Evolutionary conservation across 2,113 vertebrate species (phyloP), one percentile per base, ranked within the genome.

Genomic region (Festucalex cinctus): DNA sequence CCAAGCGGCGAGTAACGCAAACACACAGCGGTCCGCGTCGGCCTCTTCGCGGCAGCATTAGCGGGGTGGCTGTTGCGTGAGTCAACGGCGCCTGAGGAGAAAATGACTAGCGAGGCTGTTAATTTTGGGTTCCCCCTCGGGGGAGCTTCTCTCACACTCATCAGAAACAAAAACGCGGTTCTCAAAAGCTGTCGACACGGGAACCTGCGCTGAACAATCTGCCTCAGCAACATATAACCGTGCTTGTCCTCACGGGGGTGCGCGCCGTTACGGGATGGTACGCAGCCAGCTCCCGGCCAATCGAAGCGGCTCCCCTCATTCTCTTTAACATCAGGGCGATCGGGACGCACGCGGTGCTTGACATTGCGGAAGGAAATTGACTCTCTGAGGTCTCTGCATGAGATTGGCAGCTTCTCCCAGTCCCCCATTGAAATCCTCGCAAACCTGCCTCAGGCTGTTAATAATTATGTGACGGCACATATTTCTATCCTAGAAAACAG

Each of bases 21-120:
- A 69, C 16, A 60, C 43, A 57, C 48, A 77, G 65, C 65, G 10
- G 53, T 13, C 56, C 63, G 68, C 77, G 63, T 69, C 75, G 76
- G 58, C 54, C 41, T 49, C 69, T 69, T 16, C 35, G 57, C 35
- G 46, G 28, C 39, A 16, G 37, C 36, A 68, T 41, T 20, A 16
- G 19, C 22, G 64, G 49, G 36, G 9, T 65, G 49, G 59, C 24
- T 37, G 22, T 9, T 19, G 2, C 43, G 9, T 44, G 56, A 70
- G 44, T 41, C 48, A 60, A 24, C 51, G 24, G 36, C 37, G 26
- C 24, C 49, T 49, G 49, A 67, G 28, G 54, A 54, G 59, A 54
- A 62, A 79, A 61, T 48, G 3, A 36, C 9, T 16, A 7, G 17
- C 32, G 13, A 58, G n/a, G 53, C 28, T 71, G 57, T 22, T 65